Percentiles rank a stretch among this genome's conserved stretches.
Evolutionary conservation across 2,888 invertebrate species (phyloP).

Genomic region (Nomada flava): DNA sequence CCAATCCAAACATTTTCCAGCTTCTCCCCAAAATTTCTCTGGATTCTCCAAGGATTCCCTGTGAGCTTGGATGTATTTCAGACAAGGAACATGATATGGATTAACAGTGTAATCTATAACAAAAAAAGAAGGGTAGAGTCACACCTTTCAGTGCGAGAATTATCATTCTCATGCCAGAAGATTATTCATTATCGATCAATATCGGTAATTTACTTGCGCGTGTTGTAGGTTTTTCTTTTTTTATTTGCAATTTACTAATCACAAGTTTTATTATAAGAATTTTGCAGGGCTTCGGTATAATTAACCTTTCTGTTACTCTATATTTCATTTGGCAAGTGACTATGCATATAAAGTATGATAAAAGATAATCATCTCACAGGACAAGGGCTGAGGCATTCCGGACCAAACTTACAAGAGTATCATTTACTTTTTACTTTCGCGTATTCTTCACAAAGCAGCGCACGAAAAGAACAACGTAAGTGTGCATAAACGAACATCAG

Average conservation of each 20-base stretch:
- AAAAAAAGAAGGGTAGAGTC: not conserved
- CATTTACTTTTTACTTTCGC: not conserved
- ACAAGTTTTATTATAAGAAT: too few species aligned
- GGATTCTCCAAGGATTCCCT: conserved; percentile 90
- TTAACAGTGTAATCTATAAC: conserved; percentile 78
- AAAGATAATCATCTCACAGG: not conserved
- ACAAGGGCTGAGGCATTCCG: not conserved
- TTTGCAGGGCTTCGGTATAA: not conserved
- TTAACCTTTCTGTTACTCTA: not conserved
- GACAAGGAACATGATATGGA: conserved; percentile 75
- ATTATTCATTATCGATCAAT: too few species aligned
- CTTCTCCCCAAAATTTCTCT: conserved; percentile 94
- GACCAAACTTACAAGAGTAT: not conserved
- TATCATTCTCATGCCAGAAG: too few species aligned
- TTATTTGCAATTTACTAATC: not conserved
- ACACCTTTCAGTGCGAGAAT: not conserved
- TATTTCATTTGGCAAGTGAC: not conserved
- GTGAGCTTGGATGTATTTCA: conserved; percentile 87
- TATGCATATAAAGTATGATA: not conserved
- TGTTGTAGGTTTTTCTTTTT: not conserved
- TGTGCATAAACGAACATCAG: too few species aligned
- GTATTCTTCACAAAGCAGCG: not conserved
- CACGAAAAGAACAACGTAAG: too few species aligned
- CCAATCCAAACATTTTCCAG: conserved; percentile 92
- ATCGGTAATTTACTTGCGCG: too few species aligned